Percentiles rank a stretch among this genome's conserved stretches.
Conservation (phyloP, 2,888 invertebrate species). For the Campaea margaritaria region DNA sequence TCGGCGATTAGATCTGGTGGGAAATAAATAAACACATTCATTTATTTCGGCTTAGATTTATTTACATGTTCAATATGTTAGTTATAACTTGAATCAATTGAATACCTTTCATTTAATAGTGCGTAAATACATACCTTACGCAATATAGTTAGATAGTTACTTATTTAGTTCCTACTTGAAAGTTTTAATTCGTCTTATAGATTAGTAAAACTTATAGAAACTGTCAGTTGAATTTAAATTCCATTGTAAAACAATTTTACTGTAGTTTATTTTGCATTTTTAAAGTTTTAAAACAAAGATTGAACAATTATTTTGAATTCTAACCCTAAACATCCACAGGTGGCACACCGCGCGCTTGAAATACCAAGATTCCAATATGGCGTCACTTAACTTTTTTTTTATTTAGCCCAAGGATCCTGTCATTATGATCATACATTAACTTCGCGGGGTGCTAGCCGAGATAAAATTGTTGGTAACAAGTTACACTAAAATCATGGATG, state of each 20-base stretch:
- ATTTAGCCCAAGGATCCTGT: constrained; percentile 63
- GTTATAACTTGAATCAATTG: not conserved
- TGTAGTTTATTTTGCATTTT: too few relatives aligned
- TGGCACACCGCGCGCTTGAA: constrained; percentile 52
- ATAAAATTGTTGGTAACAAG: constrained; percentile 60
- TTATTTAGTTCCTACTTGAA: too few relatives aligned
- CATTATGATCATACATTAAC: constrained; percentile 74
- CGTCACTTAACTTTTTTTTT: constrained; percentile 60
- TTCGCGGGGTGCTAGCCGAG: constrained; percentile 69
- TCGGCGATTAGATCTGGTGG: constrained; percentile 41
- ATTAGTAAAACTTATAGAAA: too few relatives aligned
- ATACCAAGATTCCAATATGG: constrained; percentile 71
- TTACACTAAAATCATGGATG: constrained; percentile 34
- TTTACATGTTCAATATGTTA: constrained; percentile 5
- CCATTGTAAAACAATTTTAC: too few relatives aligned
- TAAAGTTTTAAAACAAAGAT: too few relatives aligned
- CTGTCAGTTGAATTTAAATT: too few relatives aligned
- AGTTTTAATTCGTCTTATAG: too few relatives aligned
- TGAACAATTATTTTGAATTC: not conserved
- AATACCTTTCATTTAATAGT: too few relatives aligned
- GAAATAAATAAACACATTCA: constrained; percentile 30
- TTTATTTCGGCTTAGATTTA: constrained; percentile 43
- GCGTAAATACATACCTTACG: too few relatives aligned
- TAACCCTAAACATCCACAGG: not conserved
- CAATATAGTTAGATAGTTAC: too few relatives aligned